phyloP scores from a whole-genome alignment of 92 coral and sea anemone genomes.

The Virgularia gustaviana region DNA sequence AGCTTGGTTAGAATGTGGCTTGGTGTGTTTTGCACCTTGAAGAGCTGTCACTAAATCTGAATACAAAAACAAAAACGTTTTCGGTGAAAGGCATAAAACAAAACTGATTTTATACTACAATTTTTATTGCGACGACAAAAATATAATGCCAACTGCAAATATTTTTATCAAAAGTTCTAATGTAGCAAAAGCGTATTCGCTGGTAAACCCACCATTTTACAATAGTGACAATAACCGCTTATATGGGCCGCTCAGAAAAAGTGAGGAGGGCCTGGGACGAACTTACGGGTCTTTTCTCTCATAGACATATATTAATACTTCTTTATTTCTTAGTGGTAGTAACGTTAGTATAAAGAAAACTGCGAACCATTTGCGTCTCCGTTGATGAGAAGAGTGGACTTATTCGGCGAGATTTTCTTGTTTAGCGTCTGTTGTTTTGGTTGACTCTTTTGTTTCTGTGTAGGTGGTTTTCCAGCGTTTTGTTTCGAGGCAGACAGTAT shows the following conservation, averaged over 20 bases:
- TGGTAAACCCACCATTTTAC: no score
- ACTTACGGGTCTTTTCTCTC: no score
- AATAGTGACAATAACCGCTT: no score
- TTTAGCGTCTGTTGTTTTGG: neutral
- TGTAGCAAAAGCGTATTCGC: no score
- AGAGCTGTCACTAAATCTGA: constrained; percentile 27
- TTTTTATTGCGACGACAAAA: no score
- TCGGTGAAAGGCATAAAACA: no score
- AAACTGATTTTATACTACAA: no score
- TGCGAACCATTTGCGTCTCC: constrained; percentile 27
- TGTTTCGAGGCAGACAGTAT: neutral
- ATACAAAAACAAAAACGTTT: no score
- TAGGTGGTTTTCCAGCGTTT: neutral
- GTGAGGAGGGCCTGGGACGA: no score
- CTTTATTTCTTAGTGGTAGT: neutral
- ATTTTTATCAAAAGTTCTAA: no score
- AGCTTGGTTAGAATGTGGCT: constrained; percentile 32
- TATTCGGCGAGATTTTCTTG: neutral
- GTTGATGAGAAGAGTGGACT: constrained; percentile 35
- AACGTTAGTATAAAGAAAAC: neutral
- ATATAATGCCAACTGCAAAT: no score
- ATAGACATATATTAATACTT: neutral
- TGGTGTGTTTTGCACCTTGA: constrained; percentile 4
- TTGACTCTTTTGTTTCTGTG: neutral
- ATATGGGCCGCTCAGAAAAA: no score